phyloP scores from a whole-genome alignment of 2,888 invertebrate genomes.

The Drosophila vallismaia region DNA sequence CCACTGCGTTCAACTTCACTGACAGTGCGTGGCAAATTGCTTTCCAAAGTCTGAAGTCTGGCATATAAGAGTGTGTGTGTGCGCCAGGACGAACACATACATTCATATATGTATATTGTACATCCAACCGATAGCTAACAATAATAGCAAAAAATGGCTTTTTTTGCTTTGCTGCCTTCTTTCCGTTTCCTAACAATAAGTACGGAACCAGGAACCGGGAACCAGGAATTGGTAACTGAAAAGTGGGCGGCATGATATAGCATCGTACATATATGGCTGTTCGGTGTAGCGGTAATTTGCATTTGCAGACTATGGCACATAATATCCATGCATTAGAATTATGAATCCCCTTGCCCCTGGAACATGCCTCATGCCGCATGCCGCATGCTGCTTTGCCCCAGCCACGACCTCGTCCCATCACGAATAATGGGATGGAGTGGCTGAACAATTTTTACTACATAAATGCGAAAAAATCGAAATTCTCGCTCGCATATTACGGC shows the following conservation, averaged over 20 bases:
- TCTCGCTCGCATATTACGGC: conserved; percentile 36
- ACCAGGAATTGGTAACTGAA: conserved; percentile 1
- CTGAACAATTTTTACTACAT: conserved; percentile 54
- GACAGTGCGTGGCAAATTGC: conserved; percentile 79
- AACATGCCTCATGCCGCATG: conserved; percentile 7
- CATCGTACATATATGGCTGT: conserved; percentile 18
- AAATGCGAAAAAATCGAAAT: conserved; percentile 60
- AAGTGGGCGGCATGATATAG: conserved; percentile 30
- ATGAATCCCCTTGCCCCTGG: conserved; percentile 35
- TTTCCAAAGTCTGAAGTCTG: conserved; percentile 74
- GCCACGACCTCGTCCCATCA: conserved; percentile 16
- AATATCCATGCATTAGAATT: conserved; percentile 76
- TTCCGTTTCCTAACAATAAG: conserved; percentile 68
- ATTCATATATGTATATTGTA: conserved; percentile 13
- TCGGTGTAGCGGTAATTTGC: conserved; percentile 59
- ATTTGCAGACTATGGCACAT: conserved; percentile 67
- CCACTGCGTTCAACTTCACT: conserved; percentile 78
- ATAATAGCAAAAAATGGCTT: conserved; percentile 66
- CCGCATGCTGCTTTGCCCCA: neutral
- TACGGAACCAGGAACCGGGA: conserved; percentile 19
- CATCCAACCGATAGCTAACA: conserved; percentile 65
- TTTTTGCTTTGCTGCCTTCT: conserved; percentile 47
- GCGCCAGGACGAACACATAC: conserved; percentile 16
- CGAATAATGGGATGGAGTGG: conserved; percentile 60
- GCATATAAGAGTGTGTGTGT: conserved; percentile 18